phyloP scores from a whole-genome alignment of 2,113 vertebrate species.

The Pelecanoides urinatrix region DNA sequence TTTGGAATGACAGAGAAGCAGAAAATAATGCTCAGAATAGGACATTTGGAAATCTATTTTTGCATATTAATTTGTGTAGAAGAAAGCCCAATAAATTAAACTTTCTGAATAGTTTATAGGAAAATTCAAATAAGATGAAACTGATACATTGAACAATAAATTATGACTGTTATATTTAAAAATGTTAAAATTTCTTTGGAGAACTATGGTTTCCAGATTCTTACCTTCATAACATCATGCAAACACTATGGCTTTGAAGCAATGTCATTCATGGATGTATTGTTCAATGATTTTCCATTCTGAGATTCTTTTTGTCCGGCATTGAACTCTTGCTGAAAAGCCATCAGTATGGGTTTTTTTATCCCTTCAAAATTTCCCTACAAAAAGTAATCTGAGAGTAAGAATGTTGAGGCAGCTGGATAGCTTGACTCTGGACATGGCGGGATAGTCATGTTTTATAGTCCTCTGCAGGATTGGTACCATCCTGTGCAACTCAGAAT shows the following conservation, averaged over 20 bases:
- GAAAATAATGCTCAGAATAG: neutral
- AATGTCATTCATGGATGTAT: neutral
- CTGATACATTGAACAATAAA: neutral
- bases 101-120: neutral
- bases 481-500: neutral
- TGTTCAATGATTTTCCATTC: neutral
- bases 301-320: neutral
- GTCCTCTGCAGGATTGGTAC: neutral
- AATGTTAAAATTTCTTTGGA: neutral
- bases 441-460: neutral
- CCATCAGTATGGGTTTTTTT: fast-evolving
- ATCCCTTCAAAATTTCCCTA: neutral
- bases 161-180: neutral
- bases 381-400: neutral
- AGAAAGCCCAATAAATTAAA: neutral
- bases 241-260: neutral
- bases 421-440: neutral
- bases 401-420: neutral
- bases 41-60: neutral
- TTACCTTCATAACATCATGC: neutral
- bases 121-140: neutral
- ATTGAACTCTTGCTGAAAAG: neutral
- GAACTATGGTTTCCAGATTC: neutral
- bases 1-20: neutral
- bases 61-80: neutral